Conservation (phyloP, 2,797 vertebrate species). For the Coccyzus lansbergi region DNA sequence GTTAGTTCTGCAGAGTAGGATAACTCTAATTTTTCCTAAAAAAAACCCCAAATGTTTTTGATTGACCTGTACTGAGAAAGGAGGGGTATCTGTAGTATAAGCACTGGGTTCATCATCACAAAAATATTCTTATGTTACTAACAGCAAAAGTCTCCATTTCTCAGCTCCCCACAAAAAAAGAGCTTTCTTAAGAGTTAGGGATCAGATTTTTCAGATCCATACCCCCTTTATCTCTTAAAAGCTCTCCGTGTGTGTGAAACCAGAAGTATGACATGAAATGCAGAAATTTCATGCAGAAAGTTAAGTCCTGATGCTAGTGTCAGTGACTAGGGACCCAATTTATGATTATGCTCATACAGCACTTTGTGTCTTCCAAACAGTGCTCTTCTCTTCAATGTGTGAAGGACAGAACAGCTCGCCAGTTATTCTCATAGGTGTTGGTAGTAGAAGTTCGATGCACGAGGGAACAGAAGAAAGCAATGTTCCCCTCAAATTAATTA, state of each 20-base stretch:
- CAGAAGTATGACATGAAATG: background rate
- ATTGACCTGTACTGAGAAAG: background rate
- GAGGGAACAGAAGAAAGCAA: background rate
- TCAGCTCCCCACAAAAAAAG: background rate
- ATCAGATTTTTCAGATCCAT: background rate
- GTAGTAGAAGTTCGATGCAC: background rate
- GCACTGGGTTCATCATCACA: background rate
- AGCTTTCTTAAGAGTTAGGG: background rate
- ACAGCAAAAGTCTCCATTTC: background rate
- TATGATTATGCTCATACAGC: background rate
- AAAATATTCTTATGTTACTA: background rate
- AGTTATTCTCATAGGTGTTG: background rate
- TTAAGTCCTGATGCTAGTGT: background rate
- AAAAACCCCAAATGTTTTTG: rapidly evolving
- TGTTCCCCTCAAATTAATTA: background rate
- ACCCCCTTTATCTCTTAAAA: background rate
- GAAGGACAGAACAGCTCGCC: background rate
- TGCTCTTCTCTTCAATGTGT: background rate
- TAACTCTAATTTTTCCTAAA: background rate
- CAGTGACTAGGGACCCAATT: background rate
- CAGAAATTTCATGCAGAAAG: background rate
- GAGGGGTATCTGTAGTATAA: background rate
- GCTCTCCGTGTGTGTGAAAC: background rate
- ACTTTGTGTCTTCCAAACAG: background rate
- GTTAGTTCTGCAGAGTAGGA: background rate